Percentiles rank a stretch among this genome's conserved stretches.
These are phyloP conservation scores for Rynchops niger DNA, from an alignment of 2,113 vertebrate genomes.

Conservation along the genomic window DNA sequence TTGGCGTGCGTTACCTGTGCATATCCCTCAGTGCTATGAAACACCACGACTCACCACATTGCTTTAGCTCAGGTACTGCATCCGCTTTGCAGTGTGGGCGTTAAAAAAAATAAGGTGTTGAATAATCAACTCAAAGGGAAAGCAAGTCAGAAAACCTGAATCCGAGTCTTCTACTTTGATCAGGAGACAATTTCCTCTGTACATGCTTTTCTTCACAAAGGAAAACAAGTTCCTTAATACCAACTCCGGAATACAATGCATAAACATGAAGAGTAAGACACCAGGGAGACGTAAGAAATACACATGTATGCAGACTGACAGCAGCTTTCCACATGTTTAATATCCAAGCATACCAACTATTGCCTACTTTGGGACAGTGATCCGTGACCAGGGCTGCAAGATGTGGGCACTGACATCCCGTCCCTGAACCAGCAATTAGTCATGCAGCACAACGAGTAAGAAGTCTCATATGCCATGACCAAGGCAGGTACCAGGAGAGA, in stretches of 20 bases:
- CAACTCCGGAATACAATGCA: not conserved
- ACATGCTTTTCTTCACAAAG: not conserved
- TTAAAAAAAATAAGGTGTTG: not conserved
- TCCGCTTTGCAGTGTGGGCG: accelerated
- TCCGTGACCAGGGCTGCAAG: not conserved
- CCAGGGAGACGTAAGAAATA: not conserved
- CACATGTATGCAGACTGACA: accelerated
- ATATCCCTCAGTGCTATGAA: not conserved
- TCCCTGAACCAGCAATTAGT: not conserved
- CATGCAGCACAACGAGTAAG: not conserved
- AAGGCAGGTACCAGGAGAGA: not conserved
- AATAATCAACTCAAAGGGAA: not conserved
- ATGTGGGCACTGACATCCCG: accelerated
- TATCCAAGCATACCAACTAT: not conserved
- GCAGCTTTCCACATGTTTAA: not conserved
- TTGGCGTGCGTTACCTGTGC: not conserved
- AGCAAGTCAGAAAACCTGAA: not conserved
- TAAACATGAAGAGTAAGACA: not conserved
- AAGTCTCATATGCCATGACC: not conserved
- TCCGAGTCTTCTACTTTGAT: not conserved
- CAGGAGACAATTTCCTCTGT: not conserved
- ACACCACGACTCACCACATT: not conserved
- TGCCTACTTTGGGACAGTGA: not conserved
- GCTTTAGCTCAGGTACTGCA: not conserved
- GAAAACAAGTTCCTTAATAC: not conserved